Evolutionary conservation across 2,888 invertebrate species (phyloP).

Genomic region (Ptychoptera contaminata): DNA sequence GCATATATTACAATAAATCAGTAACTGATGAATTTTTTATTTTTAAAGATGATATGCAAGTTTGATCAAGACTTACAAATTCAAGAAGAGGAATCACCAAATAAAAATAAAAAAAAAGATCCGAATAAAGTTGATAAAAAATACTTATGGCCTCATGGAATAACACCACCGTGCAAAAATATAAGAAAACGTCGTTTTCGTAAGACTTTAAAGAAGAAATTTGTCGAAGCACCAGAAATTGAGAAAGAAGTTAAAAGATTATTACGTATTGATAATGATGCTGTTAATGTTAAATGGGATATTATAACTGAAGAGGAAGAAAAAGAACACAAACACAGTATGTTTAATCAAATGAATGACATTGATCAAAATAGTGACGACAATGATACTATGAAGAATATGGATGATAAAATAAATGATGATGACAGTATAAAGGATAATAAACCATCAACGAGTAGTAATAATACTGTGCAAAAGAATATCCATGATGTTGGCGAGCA

Average conservation of each 20-base stretch:
- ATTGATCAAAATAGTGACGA: conserved; percentile 20
- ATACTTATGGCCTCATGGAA: conserved; percentile 86
- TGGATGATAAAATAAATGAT: background rate
- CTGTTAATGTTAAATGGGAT: conserved; percentile 75
- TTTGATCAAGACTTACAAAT: conserved; percentile 67
- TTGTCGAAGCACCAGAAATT: conserved; percentile 92
- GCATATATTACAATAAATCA: background rate
- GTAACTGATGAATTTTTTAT: background rate
- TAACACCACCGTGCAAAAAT: conserved; percentile 93
- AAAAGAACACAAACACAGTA: too few relatives aligned
- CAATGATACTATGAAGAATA: conserved; percentile 8
- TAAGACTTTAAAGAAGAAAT: conserved; percentile 92
- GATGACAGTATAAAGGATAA: background rate
- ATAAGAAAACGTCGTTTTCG: conserved; percentile 82
- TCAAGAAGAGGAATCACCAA: conserved; percentile 61
- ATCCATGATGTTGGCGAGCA: conserved; percentile 43
- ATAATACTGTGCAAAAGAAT: conserved; percentile 14
- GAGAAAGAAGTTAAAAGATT: conserved; percentile 94
- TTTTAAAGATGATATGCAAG: conserved; percentile 62
- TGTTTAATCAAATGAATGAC: conserved; percentile 9
- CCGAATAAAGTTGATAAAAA: conserved; percentile 71
- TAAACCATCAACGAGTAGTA: conserved; percentile 6
- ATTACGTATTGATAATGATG: conserved; percentile 82
- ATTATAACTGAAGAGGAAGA: conserved; percentile 80
- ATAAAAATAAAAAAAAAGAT: conserved; percentile 71